Base-by-base conservation (phyloP, 2,888 invertebrate species). In the Melangyna quadrimaculata region DNA sequence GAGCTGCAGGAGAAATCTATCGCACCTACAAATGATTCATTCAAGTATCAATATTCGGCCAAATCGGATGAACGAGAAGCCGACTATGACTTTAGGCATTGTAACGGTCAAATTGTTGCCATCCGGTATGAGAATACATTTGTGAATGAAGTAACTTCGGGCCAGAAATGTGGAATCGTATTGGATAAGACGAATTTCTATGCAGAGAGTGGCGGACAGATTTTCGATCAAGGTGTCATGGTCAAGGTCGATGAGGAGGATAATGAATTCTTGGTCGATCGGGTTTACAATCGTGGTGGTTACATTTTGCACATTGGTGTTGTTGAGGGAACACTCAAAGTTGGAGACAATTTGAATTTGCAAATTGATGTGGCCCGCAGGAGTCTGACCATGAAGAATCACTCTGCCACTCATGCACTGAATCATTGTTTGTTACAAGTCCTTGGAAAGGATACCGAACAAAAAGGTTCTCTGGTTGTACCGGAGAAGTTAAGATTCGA, bases 161-260 rank as follows among this genome's bases (percentile, higher is more conserved):
- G 98, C 0, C 95, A 97, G 89, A 97, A 98, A 91, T 98, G 98
- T 91, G 99, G 98, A 19, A 93, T 99, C 73, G 93, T 99, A 87
- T 93, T 99, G 80, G 97, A 99, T 91, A 94, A 94, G 89, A 99
- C 99, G 0, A 96, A 94, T 91, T 99, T 99, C 92, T 99, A 99
- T 92, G 99, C 99, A 0, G 99, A 99, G 92, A 98, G 99, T 93
- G 99, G 99, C 86, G 99, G 99, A 14, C 99, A 99, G 93, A 98
- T 98, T 89, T 98, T 95, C 91, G 99, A 99, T 91, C 97, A 97
- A 90, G 99, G 99, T 24, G 98, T 96, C 88, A 94, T 98, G 91
- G 95, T 95, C 0, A 98, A 97, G 93, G 91, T 93, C 7, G 94
- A 88, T 94, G 97, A 98, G 91, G 97, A 98, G 90, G 96, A 95